Conservation (phyloP, 2,113 vertebrate genomes). For the Mesoclemmys tuberculata region DNA sequence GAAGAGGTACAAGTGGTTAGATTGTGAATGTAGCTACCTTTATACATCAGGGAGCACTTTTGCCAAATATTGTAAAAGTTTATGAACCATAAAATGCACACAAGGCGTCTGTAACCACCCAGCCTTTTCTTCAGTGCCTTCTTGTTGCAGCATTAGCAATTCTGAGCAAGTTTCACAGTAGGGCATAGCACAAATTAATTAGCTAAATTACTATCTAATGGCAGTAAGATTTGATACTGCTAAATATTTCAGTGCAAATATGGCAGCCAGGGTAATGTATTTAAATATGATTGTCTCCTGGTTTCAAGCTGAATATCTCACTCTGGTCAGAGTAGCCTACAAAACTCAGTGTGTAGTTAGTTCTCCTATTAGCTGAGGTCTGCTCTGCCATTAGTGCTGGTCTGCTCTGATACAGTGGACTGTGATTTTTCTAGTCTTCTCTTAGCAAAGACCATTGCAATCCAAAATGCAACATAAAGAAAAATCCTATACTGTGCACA, state of each 20-base stretch:
- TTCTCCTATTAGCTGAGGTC: slow-evolving; percentile 24
- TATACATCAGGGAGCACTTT: not conserved
- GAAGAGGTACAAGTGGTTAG: not conserved
- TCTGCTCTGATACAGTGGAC: not conserved
- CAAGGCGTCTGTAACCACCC: slow-evolving; percentile 21
- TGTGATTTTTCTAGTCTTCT: not conserved
- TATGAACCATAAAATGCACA: slow-evolving; percentile 32
- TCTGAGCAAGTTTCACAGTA: slow-evolving; percentile 31
- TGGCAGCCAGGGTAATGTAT: slow-evolving; percentile 11
- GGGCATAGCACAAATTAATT: slow-evolving; percentile 56
- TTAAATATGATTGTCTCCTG: slow-evolving; percentile 16
- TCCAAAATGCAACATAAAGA: not conserved
- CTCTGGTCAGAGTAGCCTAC: not conserved
- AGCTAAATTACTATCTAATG: slow-evolving; percentile 52
- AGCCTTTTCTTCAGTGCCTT: not conserved
- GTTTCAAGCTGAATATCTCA: not conserved
- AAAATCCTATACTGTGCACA: not conserved
- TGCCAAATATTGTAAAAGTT: slow-evolving; percentile 24
- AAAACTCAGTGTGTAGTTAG: slow-evolving; percentile 29
- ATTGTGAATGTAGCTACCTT: not conserved
- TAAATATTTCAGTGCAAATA: slow-evolving; percentile 55
- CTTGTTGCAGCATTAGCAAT: slow-evolving; percentile 21
- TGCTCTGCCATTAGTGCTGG: slow-evolving; percentile 7
- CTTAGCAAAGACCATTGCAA: not conserved
- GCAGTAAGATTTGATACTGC: slow-evolving; percentile 16